Conservation (phyloP, 2,888 invertebrate genomes). For the Argyresthia albistria region DNA sequence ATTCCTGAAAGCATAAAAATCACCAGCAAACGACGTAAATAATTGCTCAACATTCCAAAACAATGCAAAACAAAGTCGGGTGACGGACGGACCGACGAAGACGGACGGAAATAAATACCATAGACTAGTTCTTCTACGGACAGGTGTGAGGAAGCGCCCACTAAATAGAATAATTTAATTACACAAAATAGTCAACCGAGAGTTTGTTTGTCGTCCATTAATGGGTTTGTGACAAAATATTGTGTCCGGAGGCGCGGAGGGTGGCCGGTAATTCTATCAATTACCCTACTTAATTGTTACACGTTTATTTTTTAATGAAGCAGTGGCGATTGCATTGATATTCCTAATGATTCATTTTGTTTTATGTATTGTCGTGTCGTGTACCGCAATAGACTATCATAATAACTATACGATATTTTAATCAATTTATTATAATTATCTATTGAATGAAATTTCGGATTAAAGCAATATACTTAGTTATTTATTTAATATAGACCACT, state of each 20-base stretch:
- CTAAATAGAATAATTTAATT: conserved; percentile 12
- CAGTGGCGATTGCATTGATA: too few species aligned
- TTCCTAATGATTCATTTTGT: too few species aligned
- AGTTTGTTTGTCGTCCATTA: background rate
- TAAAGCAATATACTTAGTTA: too few species aligned
- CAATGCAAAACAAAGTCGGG: conserved; percentile 17
- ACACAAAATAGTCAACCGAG: conserved; percentile 10
- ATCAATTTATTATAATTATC: too few species aligned
- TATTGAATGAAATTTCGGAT: too few species aligned
- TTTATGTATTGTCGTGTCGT: too few species aligned
- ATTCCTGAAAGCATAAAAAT: too few species aligned
- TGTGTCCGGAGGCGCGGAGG: background rate
- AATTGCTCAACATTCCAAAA: conserved; percentile 19
- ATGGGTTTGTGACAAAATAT: conserved; percentile 1
- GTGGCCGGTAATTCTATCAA: background rate
- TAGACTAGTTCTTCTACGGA: conserved; percentile 9
- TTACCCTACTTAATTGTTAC: too few species aligned
- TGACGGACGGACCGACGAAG: conserved; percentile 15
- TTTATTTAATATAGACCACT: too few species aligned
- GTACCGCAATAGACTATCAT: too few species aligned
- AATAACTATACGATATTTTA: too few species aligned
- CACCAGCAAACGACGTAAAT: conserved; percentile 15
- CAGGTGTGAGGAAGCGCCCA: conserved; percentile 26
- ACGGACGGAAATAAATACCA: conserved; percentile 21
- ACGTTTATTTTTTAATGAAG: too few species aligned